These are phyloP conservation scores for Sebastiscus tertius DNA, from an alignment of 2,797 vertebrate species.

Conservation along the genomic window DNA sequence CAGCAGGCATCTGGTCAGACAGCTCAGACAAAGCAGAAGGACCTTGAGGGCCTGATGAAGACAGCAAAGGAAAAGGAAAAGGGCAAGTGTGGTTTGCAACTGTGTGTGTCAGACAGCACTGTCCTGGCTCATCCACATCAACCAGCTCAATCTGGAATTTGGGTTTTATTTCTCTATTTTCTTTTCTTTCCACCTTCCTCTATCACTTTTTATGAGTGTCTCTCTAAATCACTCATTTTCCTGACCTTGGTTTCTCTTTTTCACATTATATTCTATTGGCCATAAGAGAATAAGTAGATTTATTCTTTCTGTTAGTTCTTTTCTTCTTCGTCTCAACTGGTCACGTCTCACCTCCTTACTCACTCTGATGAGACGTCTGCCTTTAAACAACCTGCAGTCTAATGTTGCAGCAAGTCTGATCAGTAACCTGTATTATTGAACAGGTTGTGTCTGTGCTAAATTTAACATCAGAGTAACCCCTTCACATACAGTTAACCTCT, in stretches of 20 bases:
- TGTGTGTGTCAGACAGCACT: constrained; percentile 59
- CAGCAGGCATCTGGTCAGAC: constrained; percentile 58
- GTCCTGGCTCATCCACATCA: constrained; percentile 61
- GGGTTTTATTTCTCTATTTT: not conserved
- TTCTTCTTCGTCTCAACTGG: not conserved
- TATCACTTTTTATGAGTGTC: not conserved
- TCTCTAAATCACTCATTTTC: not conserved
- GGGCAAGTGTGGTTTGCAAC: constrained; percentile 45
- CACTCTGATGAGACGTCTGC: constrained; percentile 34
- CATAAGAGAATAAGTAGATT: not conserved
- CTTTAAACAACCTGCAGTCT: constrained; percentile 30
- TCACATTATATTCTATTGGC: not conserved
- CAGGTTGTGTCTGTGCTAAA: constrained; percentile 48
- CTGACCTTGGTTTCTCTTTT: not conserved
- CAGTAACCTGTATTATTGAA: constrained; percentile 57
- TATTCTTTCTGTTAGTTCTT: not conserved
- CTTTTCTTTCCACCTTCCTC: not conserved
- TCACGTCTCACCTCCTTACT: constrained; percentile 32
- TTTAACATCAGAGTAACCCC: constrained; percentile 6
- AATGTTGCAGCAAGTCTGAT: constrained; percentile 40
- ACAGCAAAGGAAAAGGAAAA: constrained; percentile 59
- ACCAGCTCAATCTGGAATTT: constrained; percentile 5
- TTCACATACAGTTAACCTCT: not conserved
- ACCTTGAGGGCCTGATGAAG: constrained; percentile 45
- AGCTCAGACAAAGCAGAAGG: constrained; percentile 52